Evolutionary conservation across 2,797 vertebrate genomes (phyloP).

Genomic region (Amphiprion clarkii): DNA sequence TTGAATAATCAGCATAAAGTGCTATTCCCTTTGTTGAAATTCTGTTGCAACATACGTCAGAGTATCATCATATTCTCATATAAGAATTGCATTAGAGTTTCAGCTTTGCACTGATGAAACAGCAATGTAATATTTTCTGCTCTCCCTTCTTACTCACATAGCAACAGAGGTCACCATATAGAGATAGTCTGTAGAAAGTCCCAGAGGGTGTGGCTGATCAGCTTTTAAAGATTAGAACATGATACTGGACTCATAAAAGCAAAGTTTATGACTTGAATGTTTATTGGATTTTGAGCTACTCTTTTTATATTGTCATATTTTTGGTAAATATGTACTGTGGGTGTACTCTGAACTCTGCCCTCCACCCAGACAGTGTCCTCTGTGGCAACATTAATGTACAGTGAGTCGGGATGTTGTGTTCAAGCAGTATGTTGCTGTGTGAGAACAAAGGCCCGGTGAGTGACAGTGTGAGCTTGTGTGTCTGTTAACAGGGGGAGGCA

Average conservation of each 20-base stretch:
- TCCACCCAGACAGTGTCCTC: not conserved
- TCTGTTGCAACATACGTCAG: constrained; percentile 25
- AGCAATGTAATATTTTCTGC: constrained; percentile 55
- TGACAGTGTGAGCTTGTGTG: constrained; percentile 48
- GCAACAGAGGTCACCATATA: constrained; percentile 63
- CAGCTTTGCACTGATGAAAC: constrained; percentile 71
- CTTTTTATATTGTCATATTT: no score
- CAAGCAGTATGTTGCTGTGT: constrained; percentile 34
- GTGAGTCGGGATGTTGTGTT: constrained; percentile 25
- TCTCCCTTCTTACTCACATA: constrained; percentile 34
- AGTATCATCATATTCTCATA: constrained; percentile 9
- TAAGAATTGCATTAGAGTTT: constrained; percentile 44
- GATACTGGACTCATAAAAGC: not conserved
- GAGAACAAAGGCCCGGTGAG: constrained; percentile 67
- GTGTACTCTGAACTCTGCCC: no score
- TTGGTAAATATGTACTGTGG: no score
- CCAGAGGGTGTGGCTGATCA: constrained; percentile 46
- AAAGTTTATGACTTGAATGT: not conserved
- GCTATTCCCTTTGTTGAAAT: not conserved
- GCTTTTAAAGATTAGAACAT: constrained; percentile 12
- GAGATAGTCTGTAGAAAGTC: constrained; percentile 28
- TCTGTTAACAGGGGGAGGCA: constrained; percentile 39
- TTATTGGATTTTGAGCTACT: not conserved
- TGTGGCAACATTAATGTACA: constrained; percentile 2
- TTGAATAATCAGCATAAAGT: not conserved